Conservation (phyloP, 2,888 invertebrate genomes). For the Mystacides longicornis region DNA sequence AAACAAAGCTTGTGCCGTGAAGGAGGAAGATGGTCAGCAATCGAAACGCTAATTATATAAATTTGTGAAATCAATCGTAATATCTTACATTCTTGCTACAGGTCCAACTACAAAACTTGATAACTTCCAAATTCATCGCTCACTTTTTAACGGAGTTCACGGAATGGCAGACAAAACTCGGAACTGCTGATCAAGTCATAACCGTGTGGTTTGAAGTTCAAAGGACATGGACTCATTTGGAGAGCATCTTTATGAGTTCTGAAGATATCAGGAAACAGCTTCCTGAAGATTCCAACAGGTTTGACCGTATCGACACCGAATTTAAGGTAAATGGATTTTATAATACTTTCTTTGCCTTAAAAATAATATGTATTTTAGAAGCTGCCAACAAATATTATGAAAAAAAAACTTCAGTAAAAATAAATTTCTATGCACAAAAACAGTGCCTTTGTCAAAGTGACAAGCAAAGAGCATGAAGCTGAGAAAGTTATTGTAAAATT, state of each 20-base stretch:
- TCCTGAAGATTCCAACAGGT: slow-evolving; percentile 87
- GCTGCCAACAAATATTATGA: too few relatives aligned
- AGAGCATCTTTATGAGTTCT: slow-evolving; percentile 96
- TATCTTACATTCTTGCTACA: slow-evolving; percentile 30
- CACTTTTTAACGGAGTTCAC: slow-evolving; percentile 94
- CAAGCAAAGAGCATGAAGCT: too few relatives aligned
- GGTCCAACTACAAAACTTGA: slow-evolving; percentile 92
- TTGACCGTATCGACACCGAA: slow-evolving; percentile 83
- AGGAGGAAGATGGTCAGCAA: too few relatives aligned
- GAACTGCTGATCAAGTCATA: slow-evolving; percentile 89
- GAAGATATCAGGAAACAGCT: slow-evolving; percentile 93
- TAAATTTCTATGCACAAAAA: too few relatives aligned
- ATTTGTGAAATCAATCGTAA: too few relatives aligned
- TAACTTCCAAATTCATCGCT: slow-evolving; percentile 94
- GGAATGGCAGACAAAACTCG: slow-evolving; percentile 86
- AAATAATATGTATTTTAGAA: too few relatives aligned
- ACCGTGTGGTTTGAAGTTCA: slow-evolving; percentile 94
- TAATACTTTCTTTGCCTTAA: not conserved
- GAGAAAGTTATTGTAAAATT: too few relatives aligned
- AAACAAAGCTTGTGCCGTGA: too few relatives aligned
- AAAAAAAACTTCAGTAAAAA: too few relatives aligned
- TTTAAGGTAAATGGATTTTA: slow-evolving; percentile 59
- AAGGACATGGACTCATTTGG: slow-evolving; percentile 93
- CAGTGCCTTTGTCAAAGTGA: too few relatives aligned
- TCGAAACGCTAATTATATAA: too few relatives aligned